A percentile compares a stretch with the other conserved stretches of the same genome.
These are phyloP conservation scores for Epirrhoe tristata DNA, from an alignment of 2,888 invertebrate genomes.

Conservation along the genomic window DNA sequence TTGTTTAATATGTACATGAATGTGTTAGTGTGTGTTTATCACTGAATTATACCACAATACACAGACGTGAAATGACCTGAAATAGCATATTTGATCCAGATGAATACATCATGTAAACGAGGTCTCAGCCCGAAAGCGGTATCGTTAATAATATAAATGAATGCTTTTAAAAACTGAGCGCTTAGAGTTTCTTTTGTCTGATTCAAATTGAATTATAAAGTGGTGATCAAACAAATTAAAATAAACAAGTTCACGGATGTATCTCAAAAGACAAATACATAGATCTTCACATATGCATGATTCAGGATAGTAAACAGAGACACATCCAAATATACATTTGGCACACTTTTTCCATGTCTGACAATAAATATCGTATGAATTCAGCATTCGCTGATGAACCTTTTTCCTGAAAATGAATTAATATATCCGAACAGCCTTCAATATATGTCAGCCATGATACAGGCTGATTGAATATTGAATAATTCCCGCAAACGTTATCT, in stretches of 20 bases:
- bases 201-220: too few relatives aligned
- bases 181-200: too few relatives aligned
- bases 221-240: too few relatives aligned
- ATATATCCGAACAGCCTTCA: neutral
- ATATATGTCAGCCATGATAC: conserved; percentile 17
- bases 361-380: neutral
- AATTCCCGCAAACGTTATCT: conserved; percentile 18
- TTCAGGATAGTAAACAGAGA: neutral
- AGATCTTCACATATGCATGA: neutral
- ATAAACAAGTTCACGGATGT: too few relatives aligned
- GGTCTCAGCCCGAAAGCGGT: neutral
- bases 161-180: too few relatives aligned
- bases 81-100: neutral
- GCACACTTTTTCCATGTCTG: neutral
- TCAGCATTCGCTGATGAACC: neutral
- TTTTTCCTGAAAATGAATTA: neutral
- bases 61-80: neutral
- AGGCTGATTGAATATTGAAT: conserved; percentile 23
- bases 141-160: neutral
- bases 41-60: neutral
- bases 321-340: neutral
- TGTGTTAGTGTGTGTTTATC: neutral
- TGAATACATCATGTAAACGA: neutral
- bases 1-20: neutral
- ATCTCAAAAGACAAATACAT: too few relatives aligned